Conservation (phyloP, 2,113 vertebrate species). For the Nothocercus nigrocapillus region DNA sequence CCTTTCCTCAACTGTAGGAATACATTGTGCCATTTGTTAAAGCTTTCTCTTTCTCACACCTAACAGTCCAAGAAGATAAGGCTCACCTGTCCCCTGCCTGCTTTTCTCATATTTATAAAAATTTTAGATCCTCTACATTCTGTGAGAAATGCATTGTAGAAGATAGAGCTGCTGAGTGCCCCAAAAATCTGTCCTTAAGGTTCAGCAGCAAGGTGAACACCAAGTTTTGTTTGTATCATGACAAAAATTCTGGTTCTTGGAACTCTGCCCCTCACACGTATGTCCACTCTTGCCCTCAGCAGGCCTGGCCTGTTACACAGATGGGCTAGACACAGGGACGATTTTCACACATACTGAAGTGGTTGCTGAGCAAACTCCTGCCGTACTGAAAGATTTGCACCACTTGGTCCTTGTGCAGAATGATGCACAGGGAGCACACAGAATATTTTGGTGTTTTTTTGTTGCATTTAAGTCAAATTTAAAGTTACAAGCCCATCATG, state of each 20-base stretch:
- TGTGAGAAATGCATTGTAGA: not conserved
- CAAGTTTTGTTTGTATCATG: not conserved
- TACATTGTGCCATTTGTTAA: not conserved
- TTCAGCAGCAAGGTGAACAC: not conserved
- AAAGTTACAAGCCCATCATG: not conserved
- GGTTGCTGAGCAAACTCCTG: not conserved
- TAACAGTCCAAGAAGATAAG: conserved; percentile 3
- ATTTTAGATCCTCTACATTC: not conserved
- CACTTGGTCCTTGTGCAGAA: not conserved
- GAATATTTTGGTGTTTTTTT: not conserved
- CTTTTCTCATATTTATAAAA: not conserved
- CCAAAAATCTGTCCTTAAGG: not conserved
- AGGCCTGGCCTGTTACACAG: not conserved
- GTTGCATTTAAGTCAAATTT: not conserved
- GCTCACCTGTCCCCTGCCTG: not conserved
- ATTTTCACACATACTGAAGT: conserved; percentile 15
- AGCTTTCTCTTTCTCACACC: not conserved
- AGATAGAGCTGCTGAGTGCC: not conserved
- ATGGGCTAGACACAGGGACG: not conserved
- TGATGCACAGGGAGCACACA: not conserved
- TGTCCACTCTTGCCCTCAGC: not conserved
- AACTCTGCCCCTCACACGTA: not conserved
- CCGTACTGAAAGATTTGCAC: conserved; percentile 3
- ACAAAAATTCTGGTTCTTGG: not conserved
- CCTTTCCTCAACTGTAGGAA: conserved; percentile 16